These are phyloP conservation scores for Oriolus oriolus DNA, from an alignment of 2,113 vertebrate genomes.

Conservation along the genomic window DNA sequence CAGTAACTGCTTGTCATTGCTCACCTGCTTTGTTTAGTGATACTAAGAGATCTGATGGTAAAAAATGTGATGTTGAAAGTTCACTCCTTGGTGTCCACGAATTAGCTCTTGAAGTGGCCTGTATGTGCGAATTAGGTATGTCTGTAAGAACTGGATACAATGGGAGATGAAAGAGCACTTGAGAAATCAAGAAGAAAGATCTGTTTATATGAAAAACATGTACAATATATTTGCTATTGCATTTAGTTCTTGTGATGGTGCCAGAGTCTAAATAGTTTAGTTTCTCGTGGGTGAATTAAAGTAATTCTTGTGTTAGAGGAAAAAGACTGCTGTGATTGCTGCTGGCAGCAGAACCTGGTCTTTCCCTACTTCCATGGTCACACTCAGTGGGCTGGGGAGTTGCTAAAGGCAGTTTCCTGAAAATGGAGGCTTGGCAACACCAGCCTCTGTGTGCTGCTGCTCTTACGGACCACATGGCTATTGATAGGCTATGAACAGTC, in stretches of 20 bases:
- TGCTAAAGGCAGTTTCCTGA: neutral
- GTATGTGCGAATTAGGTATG: neutral
- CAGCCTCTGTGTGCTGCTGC: neutral
- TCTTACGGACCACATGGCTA: neutral
- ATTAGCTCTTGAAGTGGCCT: neutral
- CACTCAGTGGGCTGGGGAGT: neutral
- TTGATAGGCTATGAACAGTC: neutral
- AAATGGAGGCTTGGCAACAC: neutral
- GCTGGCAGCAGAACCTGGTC: neutral
- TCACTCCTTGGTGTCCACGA: neutral
- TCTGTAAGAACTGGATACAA: neutral
- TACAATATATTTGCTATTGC: neutral
- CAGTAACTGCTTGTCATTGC: neutral
- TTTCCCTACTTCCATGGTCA: neutral
- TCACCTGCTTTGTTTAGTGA: neutral
- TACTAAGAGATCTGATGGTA: neutral
- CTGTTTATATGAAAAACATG: neutral
- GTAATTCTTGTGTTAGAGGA: neutral
- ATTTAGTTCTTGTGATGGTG: neutral
- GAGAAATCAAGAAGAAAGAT: neutral
- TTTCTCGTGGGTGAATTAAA: conserved; percentile 6
- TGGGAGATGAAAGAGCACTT: neutral
- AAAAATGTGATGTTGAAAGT: neutral
- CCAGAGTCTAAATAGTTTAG: conserved; percentile 17
- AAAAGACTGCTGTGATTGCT: neutral